A percentile compares a stretch with the other conserved stretches of the same genome.
phyloP scores from a whole-genome alignment of 2,797 vertebrate species.

The Cynodonichthys magdalenae region DNA sequence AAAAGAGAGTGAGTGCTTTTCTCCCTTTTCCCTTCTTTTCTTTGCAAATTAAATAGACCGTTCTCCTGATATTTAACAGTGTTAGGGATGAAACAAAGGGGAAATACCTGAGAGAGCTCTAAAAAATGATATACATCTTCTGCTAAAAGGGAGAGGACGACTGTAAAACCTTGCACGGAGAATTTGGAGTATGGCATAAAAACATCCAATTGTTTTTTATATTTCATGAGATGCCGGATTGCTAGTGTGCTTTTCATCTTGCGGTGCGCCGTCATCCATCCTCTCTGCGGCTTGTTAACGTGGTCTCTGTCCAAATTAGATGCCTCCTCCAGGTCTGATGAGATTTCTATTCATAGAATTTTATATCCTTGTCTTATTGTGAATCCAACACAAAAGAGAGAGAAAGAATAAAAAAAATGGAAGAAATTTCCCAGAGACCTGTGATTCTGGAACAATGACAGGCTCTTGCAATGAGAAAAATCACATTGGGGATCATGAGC shows the following conservation, averaged over 20 bases:
- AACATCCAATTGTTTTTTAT: conserved; percentile 1
- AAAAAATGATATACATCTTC: conserved; percentile 11
- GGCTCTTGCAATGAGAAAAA: conserved; percentile 29
- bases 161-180: conserved; percentile 5
- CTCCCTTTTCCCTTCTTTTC: conserved; percentile 8
- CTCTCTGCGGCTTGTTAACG: conserved; percentile 54
- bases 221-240: neutral
- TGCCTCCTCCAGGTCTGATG: conserved; percentile 57
- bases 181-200: conserved; percentile 4
- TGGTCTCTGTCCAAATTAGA: conserved; percentile 46
- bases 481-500: conserved; percentile 22
- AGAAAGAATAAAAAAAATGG: conserved; percentile 20
- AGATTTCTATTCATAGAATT: conserved; percentile 63
- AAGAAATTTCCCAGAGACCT: conserved; percentile 49
- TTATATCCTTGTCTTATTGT: conserved; percentile 62
- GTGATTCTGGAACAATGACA: conserved; percentile 44
- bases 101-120: conserved; percentile 15
- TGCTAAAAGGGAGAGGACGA: conserved; percentile 21
- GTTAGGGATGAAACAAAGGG: conserved; percentile 14
- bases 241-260: conserved; percentile 22
- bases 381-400: conserved; percentile 41
- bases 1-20: conserved; percentile 24
- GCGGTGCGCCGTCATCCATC: conserved; percentile 46
- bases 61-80: conserved; percentile 31
- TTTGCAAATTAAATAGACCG: conserved; percentile 24